Conservation (phyloP, 2,113 vertebrate genomes). For the Eretmochelys imbricata region DNA sequence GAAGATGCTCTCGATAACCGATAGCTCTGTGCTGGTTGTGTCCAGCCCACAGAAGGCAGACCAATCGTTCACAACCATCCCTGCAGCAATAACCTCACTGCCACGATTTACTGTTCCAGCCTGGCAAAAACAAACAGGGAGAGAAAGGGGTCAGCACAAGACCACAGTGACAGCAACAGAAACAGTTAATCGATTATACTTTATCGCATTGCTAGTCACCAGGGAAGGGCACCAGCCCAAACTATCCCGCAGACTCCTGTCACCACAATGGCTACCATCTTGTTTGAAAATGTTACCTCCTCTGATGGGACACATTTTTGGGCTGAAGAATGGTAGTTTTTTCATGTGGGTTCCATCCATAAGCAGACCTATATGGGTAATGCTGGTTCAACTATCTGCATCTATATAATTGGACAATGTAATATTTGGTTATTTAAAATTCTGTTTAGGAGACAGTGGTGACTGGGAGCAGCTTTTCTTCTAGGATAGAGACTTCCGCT, state of each 20-base stretch:
- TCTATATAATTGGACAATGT: background rate
- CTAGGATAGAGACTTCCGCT: too few relatives aligned
- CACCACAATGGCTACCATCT: background rate
- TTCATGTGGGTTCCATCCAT: background rate
- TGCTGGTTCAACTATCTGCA: background rate
- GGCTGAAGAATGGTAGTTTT: background rate
- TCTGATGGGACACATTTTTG: background rate
- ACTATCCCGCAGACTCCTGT: background rate
- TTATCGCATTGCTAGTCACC: accelerated
- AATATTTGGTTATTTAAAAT: background rate
- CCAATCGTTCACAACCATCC: conserved; percentile 99
- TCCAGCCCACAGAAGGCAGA: conserved; percentile 97
- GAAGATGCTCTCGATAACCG: conserved; percentile 97
- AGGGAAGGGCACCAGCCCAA: background rate
- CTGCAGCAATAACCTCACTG: conserved; percentile 94
- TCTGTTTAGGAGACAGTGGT: background rate
- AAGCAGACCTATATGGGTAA: background rate
- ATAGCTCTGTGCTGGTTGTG: conserved; percentile 97
- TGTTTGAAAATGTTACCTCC: background rate
- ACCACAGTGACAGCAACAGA: accelerated
- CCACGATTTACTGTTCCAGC: conserved; percentile 96
- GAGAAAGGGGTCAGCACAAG: background rate
- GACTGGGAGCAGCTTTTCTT: too few relatives aligned
- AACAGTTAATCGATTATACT: accelerated
- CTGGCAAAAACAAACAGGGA: conserved; percentile 66